These are phyloP conservation scores for Cephus nigrinus DNA, from an alignment of 2,888 invertebrate genomes.

Conservation along the genomic window DNA sequence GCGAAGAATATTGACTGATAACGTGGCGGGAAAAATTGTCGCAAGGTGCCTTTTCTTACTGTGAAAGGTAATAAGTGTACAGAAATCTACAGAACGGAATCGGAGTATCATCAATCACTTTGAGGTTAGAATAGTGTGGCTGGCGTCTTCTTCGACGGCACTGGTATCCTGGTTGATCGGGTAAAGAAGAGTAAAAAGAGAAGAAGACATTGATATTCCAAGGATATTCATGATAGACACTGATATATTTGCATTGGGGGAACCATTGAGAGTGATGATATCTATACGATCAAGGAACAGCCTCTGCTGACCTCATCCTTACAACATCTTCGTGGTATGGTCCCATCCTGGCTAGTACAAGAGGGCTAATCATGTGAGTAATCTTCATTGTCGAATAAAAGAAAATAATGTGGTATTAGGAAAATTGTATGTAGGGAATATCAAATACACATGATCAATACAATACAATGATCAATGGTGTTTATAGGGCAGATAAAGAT, in stretches of 20 bases:
- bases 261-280: not conserved
- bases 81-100: not conserved
- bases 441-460: not conserved
- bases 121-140: not conserved
- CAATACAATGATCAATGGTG: not conserved
- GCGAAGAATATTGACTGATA: not conserved
- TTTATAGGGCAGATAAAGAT: slow-evolving; percentile 66
- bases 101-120: not conserved
- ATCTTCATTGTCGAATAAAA: slow-evolving; percentile 11
- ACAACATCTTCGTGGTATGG: slow-evolving; percentile 39
- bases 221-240: not conserved
- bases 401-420: not conserved
- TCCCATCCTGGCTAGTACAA: slow-evolving; percentile 34
- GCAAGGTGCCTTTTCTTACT: not conserved
- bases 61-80: not conserved
- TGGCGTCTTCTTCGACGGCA: not conserved
- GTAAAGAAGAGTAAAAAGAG: not conserved
- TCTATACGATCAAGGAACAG: not conserved
- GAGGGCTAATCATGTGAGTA: slow-evolving; percentile 47
- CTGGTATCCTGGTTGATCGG: not conserved
- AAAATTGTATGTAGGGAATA: not conserved
- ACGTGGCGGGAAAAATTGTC: not conserved
- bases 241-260: not conserved
- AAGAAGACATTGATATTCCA: not conserved
- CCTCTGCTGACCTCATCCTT: slow-evolving; percentile 3